A percentile compares a stretch with the other conserved stretches of the same genome.
Conservation (phyloP, 2,888 invertebrate species). For the Blastobasis lacticolella region DNA sequence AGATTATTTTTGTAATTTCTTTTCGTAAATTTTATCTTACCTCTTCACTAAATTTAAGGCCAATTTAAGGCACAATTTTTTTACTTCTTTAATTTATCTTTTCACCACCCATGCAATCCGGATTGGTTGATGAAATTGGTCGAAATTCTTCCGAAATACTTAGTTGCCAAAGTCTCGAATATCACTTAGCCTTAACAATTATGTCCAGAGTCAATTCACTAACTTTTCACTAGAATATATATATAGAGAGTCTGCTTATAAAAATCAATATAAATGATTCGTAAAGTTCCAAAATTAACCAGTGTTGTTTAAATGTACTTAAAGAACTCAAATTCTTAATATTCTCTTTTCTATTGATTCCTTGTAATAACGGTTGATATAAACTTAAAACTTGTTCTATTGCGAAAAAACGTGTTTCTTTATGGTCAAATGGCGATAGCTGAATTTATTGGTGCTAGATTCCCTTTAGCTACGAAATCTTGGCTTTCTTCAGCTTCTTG, state of each 20-base stretch:
- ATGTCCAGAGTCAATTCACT: conserved; percentile 66
- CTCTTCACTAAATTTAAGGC: conserved; percentile 73
- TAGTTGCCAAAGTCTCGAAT: conserved; percentile 62
- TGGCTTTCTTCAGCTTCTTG: conserved; percentile 55
- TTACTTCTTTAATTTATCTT: conserved; percentile 38
- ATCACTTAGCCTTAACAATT: conserved; percentile 66
- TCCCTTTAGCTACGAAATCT: conserved; percentile 65
- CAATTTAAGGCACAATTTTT: conserved; percentile 73
- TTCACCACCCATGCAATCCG: conserved; percentile 59
- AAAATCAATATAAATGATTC: conserved; percentile 66
- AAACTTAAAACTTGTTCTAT: conserved; percentile 76
- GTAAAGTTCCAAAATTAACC: conserved; percentile 72
- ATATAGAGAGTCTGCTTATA: conserved; percentile 69
- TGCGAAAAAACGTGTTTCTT: conserved; percentile 76
- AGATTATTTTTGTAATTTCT: conserved; percentile 53
- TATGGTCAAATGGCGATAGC: conserved; percentile 72
- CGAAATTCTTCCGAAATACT: conserved; percentile 56
- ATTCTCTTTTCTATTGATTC: conserved; percentile 73
- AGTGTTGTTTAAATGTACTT: conserved; percentile 73
- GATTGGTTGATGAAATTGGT: conserved; percentile 66
- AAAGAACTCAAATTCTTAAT: conserved; percentile 67
- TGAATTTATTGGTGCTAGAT: conserved; percentile 61
- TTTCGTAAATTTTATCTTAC: conserved; percentile 61
- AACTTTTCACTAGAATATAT: conserved; percentile 65
- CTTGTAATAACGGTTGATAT: conserved; percentile 74